A percentile compares a stretch with the other conserved stretches of the same genome.
These are phyloP conservation scores for human (Homo sapiens) DNA, from an alignment of 2,113 vertebrate genomes.

Conservation along the genomic window GRCh38 chr13:61992501-61993000, in stretches of 20 bases:
- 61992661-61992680: background rate
- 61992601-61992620: background rate
- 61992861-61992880: background rate
- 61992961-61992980: background rate
- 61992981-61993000: background rate
- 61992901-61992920: background rate
- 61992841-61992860: background rate
- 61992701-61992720: background rate
- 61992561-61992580: background rate
- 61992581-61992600: background rate
- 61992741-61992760: background rate
- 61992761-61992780: background rate
- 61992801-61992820: background rate
- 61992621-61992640: background rate
- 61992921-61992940: background rate
- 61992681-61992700: background rate
- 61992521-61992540: background rate
- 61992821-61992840: background rate
- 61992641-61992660: background rate
- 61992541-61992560: background rate
- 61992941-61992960: background rate
- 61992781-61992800: background rate
- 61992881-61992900: background rate
- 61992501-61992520: background rate
- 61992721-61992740: background rate